phyloP scores from a whole-genome alignment of 2,797 vertebrate genomes.

The Amblyopsis hoosieri region DNA sequence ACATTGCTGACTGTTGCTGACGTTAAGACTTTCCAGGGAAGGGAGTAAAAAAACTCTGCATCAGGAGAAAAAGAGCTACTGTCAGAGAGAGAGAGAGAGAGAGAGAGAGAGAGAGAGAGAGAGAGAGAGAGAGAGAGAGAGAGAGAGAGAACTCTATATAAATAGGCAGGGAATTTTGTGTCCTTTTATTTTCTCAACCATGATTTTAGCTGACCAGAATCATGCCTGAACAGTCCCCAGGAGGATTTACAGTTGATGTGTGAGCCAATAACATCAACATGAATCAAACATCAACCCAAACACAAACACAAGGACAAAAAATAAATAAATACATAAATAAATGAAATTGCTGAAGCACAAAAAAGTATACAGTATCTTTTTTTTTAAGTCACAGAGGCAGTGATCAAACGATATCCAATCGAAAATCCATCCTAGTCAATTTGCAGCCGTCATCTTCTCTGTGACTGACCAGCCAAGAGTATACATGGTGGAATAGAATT shows the following conservation, averaged over 20 bases:
- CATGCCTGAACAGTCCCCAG: constrained; percentile 28
- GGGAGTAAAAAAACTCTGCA: constrained; percentile 53
- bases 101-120: constrained; percentile 4
- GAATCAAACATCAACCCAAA: constrained; percentile 44
- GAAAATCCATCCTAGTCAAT: constrained; percentile 54
- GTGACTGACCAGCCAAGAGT: constrained; percentile 37
- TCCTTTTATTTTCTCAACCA: constrained; percentile 49
- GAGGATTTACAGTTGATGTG: constrained; percentile 21
- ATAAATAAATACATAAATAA: constrained; percentile 33
- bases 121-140: constrained; percentile 3
- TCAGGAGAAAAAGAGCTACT: constrained; percentile 74
- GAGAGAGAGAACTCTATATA: constrained; percentile 35
- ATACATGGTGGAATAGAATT: constrained; percentile 54
- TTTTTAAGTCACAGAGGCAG: constrained; percentile 35
- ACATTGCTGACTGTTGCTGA: constrained; percentile 81
- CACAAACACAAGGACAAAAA: constrained; percentile 29
- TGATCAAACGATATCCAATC: constrained; percentile 50
- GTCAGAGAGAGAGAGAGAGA: constrained; percentile 35
- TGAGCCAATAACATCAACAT: constrained; percentile 32
- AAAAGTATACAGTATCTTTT: constrained; percentile 35
- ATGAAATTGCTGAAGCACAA: constrained; percentile 18
- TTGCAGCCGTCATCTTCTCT: constrained; percentile 24
- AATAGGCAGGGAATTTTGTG: constrained; percentile 40
- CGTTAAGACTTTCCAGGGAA: constrained; percentile 69
- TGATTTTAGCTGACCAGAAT: constrained; percentile 62